Base-by-base conservation (phyloP, 1,140 invertebrate species). In the Hermetia illucens region DNA sequence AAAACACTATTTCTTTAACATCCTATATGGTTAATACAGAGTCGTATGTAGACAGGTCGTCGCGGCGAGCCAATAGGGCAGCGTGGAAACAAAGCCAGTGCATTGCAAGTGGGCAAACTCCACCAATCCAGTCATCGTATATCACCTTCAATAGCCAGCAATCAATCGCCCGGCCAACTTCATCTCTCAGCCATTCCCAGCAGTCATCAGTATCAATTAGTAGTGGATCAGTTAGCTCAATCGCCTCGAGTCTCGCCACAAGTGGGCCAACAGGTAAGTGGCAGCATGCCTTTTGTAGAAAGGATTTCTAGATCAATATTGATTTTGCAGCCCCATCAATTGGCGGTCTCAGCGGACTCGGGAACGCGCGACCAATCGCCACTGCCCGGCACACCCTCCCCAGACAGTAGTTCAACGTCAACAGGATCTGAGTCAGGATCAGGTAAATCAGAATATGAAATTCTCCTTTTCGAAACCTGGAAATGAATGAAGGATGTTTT, bases 31-130 rank as follows among this genome's bases (percentile, higher is more conserved):
- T 61, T 61, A 61, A 61, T 61, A 60, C 58, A 61, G 58, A 60
- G 57, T 60, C 58, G 52, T 61, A 76, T 77, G 74, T 73, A 74
- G 74, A 77, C 74, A 77, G 74, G 75, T 76, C 74, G 74, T 71
- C 74, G 71, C 74, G 74, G 72, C 72, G 72, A 75, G 74, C 72
- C 63, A 73, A 66, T 66, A 71, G 75, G 71, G 72, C 74, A 68
- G 75, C 75, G 72, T 77, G 75, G 75, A 76, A 75, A 70, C 75
- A 77, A 69, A 77, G 74, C 66, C 74, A 76, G 67, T 77, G 75
- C 67, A 71, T 77, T 68, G 71, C 72, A 64, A 75, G 73, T 63
- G 73, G 73, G 48, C 57, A 69, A 69, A 68, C 69, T 64, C 60
- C 67, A 69, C 58, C 59, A 66, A 39, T 64, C 65, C 70, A 63